Base-by-base conservation (phyloP, 1,140 invertebrate genomes). In the Brachionus rubens region DNA sequence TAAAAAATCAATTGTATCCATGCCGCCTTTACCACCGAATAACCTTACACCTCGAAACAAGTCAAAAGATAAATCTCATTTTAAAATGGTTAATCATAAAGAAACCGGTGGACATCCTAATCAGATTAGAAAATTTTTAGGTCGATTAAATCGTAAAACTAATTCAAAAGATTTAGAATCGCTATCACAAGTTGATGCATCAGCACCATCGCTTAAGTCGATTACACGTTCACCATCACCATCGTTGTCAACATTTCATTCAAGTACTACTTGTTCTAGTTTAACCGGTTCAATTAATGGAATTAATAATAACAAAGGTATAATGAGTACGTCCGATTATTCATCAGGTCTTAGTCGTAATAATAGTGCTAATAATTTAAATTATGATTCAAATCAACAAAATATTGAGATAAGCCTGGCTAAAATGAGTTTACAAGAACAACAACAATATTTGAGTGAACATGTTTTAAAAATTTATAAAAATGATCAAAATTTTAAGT, bases 401-500 rank as follows among this genome's bases (percentile, higher is more conserved):
- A n/a, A n/a, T n/a, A 36, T 50, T 1, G 33, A 50, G 10, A 3
- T 24, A 9, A 14, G 30, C 3, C 0, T 72, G 5, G 80, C 78
- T 12, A 78, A 62, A 47, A 78, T 79, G 10, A 77, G 28, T 21
- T 77, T 80, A 41, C 80, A 81, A 21, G 85, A 84, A 21, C 70
- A 80, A 28, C 78, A 90, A 67, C 87, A 89, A 2, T 93, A 96
- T 84, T 95, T 91, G 85, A 94, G 94, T 5, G 96, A 98, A 82
- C 94, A 98, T 86, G 95, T 98, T 40, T 87, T 99, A 0, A 99
- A 98, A 87, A 92, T 89, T 16, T 88, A 84, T 77, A 91, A 92
- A 86, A 89, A 92, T 26, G 96, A 99, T 87, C 96, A 98, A 86
- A 92, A 92, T 3, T 98, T 92, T 87, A 98, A 98, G 86, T 98